Conservation (phyloP, 2,797 vertebrate species). For the Sitta carolinensis region DNA sequence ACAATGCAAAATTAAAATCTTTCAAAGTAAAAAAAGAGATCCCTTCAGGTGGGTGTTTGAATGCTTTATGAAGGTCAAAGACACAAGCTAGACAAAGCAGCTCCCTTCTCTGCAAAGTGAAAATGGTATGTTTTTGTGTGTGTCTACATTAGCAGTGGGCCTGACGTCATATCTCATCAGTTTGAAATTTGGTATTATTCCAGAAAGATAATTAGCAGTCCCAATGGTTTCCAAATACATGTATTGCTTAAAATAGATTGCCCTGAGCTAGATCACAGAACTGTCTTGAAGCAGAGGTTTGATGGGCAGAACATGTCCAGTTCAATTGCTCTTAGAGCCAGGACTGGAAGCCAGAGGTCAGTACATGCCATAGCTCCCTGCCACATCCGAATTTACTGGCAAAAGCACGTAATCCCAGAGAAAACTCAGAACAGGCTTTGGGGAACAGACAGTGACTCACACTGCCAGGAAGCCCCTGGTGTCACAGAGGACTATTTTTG, state of each 20-base stretch:
- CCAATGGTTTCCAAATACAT: neutral
- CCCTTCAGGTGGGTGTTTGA: neutral
- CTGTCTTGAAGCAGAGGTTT: neutral
- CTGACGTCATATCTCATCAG: neutral
- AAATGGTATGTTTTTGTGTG: neutral
- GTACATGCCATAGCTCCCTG: neutral
- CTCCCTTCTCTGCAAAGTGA: neutral
- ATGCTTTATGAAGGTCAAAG: neutral
- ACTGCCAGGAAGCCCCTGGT: neutral
- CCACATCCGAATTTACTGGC: neutral
- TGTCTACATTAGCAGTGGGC: neutral
- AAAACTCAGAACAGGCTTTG: neutral
- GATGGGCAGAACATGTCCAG: neutral
- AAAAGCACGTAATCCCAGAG: neutral
- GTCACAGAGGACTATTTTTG: neutral
- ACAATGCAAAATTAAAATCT: neutral
- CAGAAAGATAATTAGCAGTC: neutral
- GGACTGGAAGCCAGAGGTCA: neutral
- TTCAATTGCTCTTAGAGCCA: neutral
- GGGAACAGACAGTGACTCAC: neutral
- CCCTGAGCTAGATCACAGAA: neutral
- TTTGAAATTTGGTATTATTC: neutral
- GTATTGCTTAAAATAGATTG: neutral
- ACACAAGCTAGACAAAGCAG: neutral
- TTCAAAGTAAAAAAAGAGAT: neutral